Evolutionary conservation across 2,113 vertebrate genomes (phyloP), one percentile per base, ranked within the genome.

Genomic region (Collichthys lucidus): DNA sequence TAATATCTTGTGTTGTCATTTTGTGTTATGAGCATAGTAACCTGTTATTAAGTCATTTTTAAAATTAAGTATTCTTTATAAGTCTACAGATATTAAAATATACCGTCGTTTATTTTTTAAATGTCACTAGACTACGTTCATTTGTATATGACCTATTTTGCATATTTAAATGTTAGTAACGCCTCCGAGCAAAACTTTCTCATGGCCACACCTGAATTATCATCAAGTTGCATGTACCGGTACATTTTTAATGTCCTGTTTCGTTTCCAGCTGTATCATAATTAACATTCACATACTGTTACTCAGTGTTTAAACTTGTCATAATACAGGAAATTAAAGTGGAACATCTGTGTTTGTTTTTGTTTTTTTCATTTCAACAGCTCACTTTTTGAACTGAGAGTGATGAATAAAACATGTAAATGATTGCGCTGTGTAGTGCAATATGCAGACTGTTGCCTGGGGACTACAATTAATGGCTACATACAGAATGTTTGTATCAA

Each of bases 111-210:
- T 12, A 56, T 60, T 71, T 71, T 84, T 82, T 64, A 75, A 80
- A 82, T 82, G 72, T 77, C 68, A 62, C 2, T 19, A 26, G 8
- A 77, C 24, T 19, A n/a, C 35, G 69, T 71, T 77, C 29, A 71
- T 81, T 77, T 17, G 65, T 19, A 70, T 63, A 29, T 46, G n/a
- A 20, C 69, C 52, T 35, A 68, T 66, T 88, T 78, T 63, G 29
- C 76, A 83, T 84, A 66, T 85, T 79, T 9, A 81, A 84, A 84
- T 77, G 71, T 82, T 65, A 74, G 42, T 22, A 63, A 63, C 22
- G 61, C 77, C 79, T 85, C 44, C 42, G 11, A 81, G 85, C 80
- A 15, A 82, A 73, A 74, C 4, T 0, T 53, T 78, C 52, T 80
- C 53, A 76, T 55, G 49, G 29, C 26, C 15, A 53, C 44, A 57